Conservation (phyloP, 2,888 invertebrate species). For the Serrognathus titanus region DNA sequence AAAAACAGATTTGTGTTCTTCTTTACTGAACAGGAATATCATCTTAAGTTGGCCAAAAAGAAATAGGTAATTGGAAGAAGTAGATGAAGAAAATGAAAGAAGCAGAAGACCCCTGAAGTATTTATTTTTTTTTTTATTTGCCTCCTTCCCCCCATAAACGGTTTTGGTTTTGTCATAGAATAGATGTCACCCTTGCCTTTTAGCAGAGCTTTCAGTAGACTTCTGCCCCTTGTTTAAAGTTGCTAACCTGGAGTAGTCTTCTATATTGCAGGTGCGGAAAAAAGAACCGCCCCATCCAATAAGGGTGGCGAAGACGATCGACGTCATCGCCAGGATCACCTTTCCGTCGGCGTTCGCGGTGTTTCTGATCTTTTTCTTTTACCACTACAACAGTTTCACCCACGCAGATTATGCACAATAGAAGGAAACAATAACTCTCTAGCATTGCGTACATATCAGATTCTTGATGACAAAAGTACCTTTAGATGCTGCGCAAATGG, state of each 20-base stretch:
- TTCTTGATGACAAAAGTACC: no score
- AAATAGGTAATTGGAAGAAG: no score
- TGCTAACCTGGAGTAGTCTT: constrained; percentile 39
- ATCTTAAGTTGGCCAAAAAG: no score
- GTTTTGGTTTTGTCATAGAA: not conserved
- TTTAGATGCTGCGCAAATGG: no score
- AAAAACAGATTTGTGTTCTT: no score
- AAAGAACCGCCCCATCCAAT: constrained; percentile 91
- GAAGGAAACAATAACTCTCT: no score
- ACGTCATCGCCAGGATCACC: constrained; percentile 90
- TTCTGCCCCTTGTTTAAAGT: not conserved
- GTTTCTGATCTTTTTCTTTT: constrained; percentile 93
- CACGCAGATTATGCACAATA: constrained; percentile 45
- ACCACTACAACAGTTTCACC: constrained; percentile 86
- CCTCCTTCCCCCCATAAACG: not conserved
- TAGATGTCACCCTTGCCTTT: no score
- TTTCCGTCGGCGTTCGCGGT: constrained; percentile 91
- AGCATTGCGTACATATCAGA: no score
- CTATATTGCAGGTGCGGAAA: constrained; percentile 83
- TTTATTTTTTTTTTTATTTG: not conserved
- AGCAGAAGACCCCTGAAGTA: not conserved
- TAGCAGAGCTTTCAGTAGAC: no score
- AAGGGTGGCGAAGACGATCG: constrained; percentile 90
- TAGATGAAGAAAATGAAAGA: no score
- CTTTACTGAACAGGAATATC: no score